Evolutionary conservation across 2,797 vertebrate genomes (phyloP).

Genomic region (Ctenopoma multispine): DNA sequence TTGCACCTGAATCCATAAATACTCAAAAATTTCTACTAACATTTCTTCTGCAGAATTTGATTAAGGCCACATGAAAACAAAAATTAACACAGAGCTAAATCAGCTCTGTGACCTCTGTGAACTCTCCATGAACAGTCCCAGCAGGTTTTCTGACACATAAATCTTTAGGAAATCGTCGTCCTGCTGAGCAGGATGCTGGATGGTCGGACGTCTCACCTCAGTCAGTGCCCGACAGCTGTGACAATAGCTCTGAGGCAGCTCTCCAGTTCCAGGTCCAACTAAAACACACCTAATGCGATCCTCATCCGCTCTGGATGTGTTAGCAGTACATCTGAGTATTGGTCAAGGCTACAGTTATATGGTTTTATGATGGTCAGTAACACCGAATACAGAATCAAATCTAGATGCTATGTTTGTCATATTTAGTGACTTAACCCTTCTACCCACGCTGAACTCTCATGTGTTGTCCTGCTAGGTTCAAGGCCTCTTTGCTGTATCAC

Average conservation of each 20-base stretch:
- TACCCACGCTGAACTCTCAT: conserved; percentile 4
- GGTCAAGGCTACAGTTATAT: conserved; percentile 60
- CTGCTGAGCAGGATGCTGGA: conserved; percentile 67
- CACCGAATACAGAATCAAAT: conserved; percentile 44
- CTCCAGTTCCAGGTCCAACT: conserved; percentile 55
- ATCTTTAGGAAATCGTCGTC: conserved; percentile 71
- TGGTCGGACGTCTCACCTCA: conserved; percentile 59
- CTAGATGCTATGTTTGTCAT: conserved; percentile 43
- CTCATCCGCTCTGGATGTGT: conserved; percentile 21
- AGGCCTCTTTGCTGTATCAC: conserved; percentile 66
- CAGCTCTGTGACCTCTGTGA: conserved; percentile 58
- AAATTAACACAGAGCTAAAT: conserved; percentile 60
- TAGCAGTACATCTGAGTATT: neutral
- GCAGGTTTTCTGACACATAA: conserved; percentile 72
- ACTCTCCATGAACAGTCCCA: conserved; percentile 71
- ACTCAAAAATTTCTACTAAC: neutral
- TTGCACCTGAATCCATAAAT: conserved; percentile 16
- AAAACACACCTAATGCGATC: conserved; percentile 45
- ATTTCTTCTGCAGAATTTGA: conserved; percentile 28
- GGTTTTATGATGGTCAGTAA: conserved; percentile 57
- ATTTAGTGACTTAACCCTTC: conserved; percentile 40
- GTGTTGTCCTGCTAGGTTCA: conserved; percentile 46
- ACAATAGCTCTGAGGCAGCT: conserved; percentile 56
- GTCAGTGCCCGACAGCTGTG: conserved; percentile 54
- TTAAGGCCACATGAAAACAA: conserved; percentile 44